These are phyloP conservation scores for Aurelia aurita complex sp. Pacific DNA, from an alignment of 30 jellyfish, hydroid and myxozoan genomes.

Conservation along the genomic window DNA sequence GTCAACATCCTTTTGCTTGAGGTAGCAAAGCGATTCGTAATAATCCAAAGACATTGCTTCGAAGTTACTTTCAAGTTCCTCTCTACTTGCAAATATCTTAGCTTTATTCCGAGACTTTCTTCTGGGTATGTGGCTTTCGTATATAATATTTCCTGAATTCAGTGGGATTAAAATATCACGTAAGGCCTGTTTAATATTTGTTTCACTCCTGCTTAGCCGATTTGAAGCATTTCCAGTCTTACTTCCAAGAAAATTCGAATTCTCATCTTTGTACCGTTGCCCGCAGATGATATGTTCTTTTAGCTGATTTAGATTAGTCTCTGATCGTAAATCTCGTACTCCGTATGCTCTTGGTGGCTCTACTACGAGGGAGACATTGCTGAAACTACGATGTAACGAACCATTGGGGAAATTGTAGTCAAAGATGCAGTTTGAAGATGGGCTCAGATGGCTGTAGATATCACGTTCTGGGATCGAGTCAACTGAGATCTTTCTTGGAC, in stretches of 20 bases:
- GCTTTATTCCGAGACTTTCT: conserved; percentile 11
- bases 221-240: conserved; percentile 2
- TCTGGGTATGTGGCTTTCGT: conserved; percentile 5
- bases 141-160: conserved; percentile 29
- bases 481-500: conserved; percentile 31
- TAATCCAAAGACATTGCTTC: conserved; percentile 47
- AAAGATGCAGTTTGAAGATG: conserved; percentile 5
- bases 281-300: conserved; percentile 60
- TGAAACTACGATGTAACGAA: conserved; percentile 55
- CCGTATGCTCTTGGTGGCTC: conserved; percentile 41
- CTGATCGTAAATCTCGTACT: conserved; percentile 59
- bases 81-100: conserved; percentile 56
- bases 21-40: conserved; percentile 31
- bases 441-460: neutral
- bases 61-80: conserved; percentile 37
- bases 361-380: conserved; percentile 54
- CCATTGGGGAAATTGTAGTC: conserved; percentile 30
- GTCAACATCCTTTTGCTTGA: conserved; percentile 53
- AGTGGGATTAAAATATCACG: conserved; percentile 50
- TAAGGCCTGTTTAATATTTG: conserved; percentile 1
- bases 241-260: conserved; percentile 1
- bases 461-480: conserved; percentile 6
- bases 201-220: conserved; percentile 30
- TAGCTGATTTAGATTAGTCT: conserved; percentile 31
- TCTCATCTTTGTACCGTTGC: conserved; percentile 26